Conservation (phyloP, 2,888 invertebrate genomes). For the Plagodis dolabraria region DNA sequence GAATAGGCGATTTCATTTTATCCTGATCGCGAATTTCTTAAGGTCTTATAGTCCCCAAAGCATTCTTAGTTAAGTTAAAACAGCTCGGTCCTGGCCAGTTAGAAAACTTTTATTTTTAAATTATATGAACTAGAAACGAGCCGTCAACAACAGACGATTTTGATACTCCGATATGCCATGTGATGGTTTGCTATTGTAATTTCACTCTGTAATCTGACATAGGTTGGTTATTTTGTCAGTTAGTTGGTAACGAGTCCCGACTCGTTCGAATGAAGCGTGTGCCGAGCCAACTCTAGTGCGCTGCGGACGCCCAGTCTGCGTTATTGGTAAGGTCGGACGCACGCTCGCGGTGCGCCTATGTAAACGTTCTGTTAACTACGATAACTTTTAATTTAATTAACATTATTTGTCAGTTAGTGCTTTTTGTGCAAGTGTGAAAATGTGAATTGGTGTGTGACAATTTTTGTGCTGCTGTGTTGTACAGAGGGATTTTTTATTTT, state of each 20-base stretch:
- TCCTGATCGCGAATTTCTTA: no score
- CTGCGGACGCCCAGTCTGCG: constrained; percentile 10
- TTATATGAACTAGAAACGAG: no score
- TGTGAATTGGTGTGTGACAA: constrained; percentile 34
- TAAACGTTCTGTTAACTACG: background rate
- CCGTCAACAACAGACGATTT: no score
- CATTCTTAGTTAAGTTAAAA: no score
- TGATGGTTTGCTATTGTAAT: no score
- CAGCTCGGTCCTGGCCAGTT: no score
- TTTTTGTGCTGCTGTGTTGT: constrained; percentile 20
- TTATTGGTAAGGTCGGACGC: constrained; percentile 2
- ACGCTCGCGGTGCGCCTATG: constrained; percentile 7
- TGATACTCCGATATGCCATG: no score
- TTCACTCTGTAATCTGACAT: constrained; percentile 10
- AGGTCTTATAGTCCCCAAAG: no score
- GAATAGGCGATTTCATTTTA: no score
- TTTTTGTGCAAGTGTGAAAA: constrained; percentile 45
- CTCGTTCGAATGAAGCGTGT: background rate
- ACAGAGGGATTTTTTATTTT: constrained; percentile 37
- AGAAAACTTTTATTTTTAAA: no score
- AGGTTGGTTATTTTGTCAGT: constrained; percentile 22
- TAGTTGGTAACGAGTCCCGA: constrained; percentile 13
- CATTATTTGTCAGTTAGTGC: constrained; percentile 8
- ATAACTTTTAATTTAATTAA: constrained; percentile 1
- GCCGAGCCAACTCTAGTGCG: background rate